Percentiles rank a stretch among this genome's conserved stretches.
phyloP scores from a whole-genome alignment of 2,113 vertebrate species.

The Sterna hirundo region DNA sequence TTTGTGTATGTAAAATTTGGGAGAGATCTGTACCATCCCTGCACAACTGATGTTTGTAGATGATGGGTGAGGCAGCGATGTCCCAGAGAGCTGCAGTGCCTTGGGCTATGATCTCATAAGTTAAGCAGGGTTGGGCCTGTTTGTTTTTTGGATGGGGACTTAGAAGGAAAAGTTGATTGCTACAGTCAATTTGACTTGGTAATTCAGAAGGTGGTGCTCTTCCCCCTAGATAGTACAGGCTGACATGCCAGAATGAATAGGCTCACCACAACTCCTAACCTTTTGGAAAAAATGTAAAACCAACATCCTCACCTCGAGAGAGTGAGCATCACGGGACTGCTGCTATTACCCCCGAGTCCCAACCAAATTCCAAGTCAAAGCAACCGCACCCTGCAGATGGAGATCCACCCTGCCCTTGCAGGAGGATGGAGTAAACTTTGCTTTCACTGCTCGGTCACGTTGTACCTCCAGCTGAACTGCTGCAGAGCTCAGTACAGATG shows the following conservation, averaged over 20 bases:
- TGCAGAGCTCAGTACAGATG: background rate
- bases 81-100: background rate
- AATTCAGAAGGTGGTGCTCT: constrained; percentile 64
- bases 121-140: constrained; percentile 36
- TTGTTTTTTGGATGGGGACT: background rate
- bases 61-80: constrained; percentile 39
- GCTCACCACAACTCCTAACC: constrained; percentile 4
- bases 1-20: constrained; percentile 26
- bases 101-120: constrained; percentile 33
- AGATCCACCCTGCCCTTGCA: constrained; percentile 24
- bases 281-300: constrained; percentile 25
- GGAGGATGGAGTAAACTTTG: background rate
- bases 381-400: constrained; percentile 17
- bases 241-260: constrained; percentile 1
- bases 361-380: constrained; percentile 36
- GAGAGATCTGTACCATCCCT: constrained; percentile 23
- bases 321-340: background rate
- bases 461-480: background rate
- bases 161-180: constrained; percentile 42
- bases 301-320: constrained; percentile 8
- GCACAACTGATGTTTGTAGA: constrained; percentile 25
- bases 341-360: background rate
- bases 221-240: constrained; percentile 15
- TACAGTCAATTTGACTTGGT: constrained; percentile 37
- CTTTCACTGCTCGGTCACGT: background rate